phyloP scores from a whole-genome alignment of 2,888 invertebrate species.

The Pelosia muscerda region DNA sequence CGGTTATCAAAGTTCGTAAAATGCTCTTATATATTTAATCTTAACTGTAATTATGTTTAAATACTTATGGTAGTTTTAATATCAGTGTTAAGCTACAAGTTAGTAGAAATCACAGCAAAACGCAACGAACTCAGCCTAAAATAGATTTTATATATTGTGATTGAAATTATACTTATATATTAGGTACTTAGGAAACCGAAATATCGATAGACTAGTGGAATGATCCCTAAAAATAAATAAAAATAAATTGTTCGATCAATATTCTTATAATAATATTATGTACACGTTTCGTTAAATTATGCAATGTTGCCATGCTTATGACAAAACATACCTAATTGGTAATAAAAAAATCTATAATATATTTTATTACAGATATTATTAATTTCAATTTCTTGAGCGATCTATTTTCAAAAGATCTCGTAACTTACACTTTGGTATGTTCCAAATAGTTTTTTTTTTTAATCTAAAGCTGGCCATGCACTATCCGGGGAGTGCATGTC shows the following conservation, averaged over 20 bases:
- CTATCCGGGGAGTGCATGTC: conserved; percentile 32
- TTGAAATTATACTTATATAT: conserved; percentile 50
- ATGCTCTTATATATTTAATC: background rate
- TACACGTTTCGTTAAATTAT: conserved; percentile 56
- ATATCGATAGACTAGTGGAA: conserved; percentile 67
- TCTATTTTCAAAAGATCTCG: conserved; percentile 65
- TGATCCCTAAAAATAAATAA: conserved; percentile 59
- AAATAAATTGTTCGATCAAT: conserved; percentile 65
- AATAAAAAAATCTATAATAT: conserved; percentile 30
- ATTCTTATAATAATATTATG: conserved; percentile 52
- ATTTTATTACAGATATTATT: conserved; percentile 24
- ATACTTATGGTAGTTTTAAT: conserved; percentile 43
- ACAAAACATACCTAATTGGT: conserved; percentile 29
- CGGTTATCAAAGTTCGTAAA: background rate
- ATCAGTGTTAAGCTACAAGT: conserved; percentile 47
- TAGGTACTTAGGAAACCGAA: conserved; percentile 50
- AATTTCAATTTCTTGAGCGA: conserved; percentile 59
- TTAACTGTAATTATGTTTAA: conserved; percentile 38
- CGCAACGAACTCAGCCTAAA: conserved; percentile 58
- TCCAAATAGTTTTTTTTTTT: conserved; percentile 60
- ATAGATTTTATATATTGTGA: conserved; percentile 50
- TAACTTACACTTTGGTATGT: conserved; percentile 78
- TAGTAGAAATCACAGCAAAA: conserved; percentile 81
- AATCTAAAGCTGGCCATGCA: conserved; percentile 42
- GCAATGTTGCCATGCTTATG: conserved; percentile 38